Evolutionary conservation across 2,113 vertebrate genomes (phyloP), one percentile per base, ranked within the genome.

Genomic region (Tautogolabrus adspersus): DNA sequence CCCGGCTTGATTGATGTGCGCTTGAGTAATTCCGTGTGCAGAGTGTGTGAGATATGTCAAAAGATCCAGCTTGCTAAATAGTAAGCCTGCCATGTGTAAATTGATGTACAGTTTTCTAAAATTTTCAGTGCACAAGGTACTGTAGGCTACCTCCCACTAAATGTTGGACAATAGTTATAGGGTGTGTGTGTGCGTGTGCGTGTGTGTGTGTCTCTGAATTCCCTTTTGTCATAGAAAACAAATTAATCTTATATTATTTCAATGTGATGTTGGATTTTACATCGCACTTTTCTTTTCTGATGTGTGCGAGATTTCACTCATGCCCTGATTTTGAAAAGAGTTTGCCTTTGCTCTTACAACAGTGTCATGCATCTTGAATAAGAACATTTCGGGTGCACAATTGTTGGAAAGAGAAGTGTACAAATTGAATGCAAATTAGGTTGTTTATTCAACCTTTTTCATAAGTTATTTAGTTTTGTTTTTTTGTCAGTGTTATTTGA

Each of bases 141-240:
- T 90, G 80, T 86, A 89, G 88, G 89, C 87, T 90, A 91, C 91
- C 90, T 91, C 92, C 89, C 65, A 81, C 76, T 82, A 79, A 63
- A 83, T 84, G 72, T 89, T 75, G 51, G 75, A 85, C 79, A 55
- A 51, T 83, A 84, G 82, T 81, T 76, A 55, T 81, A 63, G 79
- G 68, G 79, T 52, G 58, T 79, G 56, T 66, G 79, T 76, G 84
- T 71, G 61, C 69, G 55, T 79, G 79, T 34, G 30, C 6, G 30
- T 34, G 65, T 72, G 55, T 79, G 79, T 82, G 58, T 77, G 85
- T 87, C 44, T 79, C 82, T 70, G 26, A 81, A 83, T 52, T 63
- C 82, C 63, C 67, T 49, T 75, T 79, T 77, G 60, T 82, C 46
- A 72, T 86, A 60, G 16, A 47, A 87, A 13, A 52, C n/a, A 52